A percentile compares a stretch with the other conserved stretches of the same genome.
These are phyloP conservation scores for Chionodraco myersi DNA, from an alignment of 2,113 vertebrate genomes.

Conservation along the genomic window DNA sequence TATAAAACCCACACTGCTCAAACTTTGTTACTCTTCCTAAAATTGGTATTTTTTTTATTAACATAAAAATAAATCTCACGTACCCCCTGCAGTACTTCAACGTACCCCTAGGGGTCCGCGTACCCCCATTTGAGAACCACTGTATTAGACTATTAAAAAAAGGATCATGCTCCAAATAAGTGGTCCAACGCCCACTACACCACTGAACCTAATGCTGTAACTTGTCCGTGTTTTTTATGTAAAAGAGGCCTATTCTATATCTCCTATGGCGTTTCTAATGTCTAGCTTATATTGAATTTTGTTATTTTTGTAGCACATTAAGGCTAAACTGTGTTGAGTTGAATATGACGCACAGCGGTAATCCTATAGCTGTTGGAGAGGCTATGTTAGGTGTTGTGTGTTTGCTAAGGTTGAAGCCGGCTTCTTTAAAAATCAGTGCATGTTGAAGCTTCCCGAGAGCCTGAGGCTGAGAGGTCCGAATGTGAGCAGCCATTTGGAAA, in stretches of 20 bases:
- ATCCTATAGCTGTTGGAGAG: conserved; percentile 1
- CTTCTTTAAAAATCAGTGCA: conserved; percentile 41
- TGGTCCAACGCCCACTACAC: too few relatives aligned
- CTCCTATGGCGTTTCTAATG: neutral
- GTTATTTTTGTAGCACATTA: conserved; percentile 8
- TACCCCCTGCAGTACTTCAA: too few relatives aligned
- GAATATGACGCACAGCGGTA: conserved; percentile 9
- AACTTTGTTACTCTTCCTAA: too few relatives aligned
- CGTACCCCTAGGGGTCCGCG: too few relatives aligned
- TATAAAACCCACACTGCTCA: too few relatives aligned
- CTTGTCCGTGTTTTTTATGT: neutral
- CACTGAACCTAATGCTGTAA: neutral
- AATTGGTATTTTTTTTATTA: too few relatives aligned
- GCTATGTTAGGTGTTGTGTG: neutral
- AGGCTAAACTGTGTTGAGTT: neutral
- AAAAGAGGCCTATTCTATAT: neutral
- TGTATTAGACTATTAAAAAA: too few relatives aligned
- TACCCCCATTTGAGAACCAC: too few relatives aligned
- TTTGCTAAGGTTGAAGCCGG: neutral
- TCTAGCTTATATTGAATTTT: neutral
- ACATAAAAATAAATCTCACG: too few relatives aligned
- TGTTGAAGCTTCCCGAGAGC: conserved; percentile 11
- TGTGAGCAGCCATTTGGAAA: conserved; percentile 58
- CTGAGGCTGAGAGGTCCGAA: conserved; percentile 40
- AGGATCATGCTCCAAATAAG: too few relatives aligned